Percentiles rank a stretch among this genome's conserved stretches.
phyloP scores from a whole-genome alignment of 1,140 invertebrate species.

The Drosophila tani region DNA sequence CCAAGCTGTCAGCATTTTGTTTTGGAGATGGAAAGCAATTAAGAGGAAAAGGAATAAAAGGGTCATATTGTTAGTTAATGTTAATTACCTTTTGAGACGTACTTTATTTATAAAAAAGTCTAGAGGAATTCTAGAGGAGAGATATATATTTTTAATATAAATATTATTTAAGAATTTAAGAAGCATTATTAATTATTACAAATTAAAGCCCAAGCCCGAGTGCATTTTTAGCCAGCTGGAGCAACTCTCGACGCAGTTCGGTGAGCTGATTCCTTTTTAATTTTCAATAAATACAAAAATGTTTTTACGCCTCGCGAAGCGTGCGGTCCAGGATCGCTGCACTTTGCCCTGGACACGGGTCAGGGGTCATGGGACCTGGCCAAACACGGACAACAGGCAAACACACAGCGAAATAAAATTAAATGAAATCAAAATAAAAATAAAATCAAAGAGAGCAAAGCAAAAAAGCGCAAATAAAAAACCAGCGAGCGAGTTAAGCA shows the following conservation, averaged over 20 bases:
- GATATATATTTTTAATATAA: too few species aligned
- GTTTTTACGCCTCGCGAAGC: constrained; percentile 45
- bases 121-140: too few species aligned
- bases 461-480: not conserved
- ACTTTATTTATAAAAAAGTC: too few species aligned
- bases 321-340: constrained; percentile 10
- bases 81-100: not conserved
- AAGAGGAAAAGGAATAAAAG: not conserved
- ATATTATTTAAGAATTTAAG: too few species aligned
- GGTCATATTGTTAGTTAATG: not conserved
- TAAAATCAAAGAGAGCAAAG: not conserved
- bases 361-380: not conserved
- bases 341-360: constrained; percentile 1
- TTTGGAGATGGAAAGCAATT: not conserved
- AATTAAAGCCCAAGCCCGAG: too few species aligned
- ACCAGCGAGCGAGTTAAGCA: constrained; percentile 2
- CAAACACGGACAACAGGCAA: constrained; percentile 8
- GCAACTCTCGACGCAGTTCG: constrained; percentile 5
- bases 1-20: not conserved
- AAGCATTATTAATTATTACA: too few species aligned
- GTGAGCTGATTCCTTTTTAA: constrained; percentile 21
- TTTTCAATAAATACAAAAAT: constrained; percentile 67
- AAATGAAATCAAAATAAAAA: constrained; percentile 11
- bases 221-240: constrained; percentile 1
- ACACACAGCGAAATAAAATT: constrained; percentile 7